A percentile compares a stretch with the other conserved stretches of the same genome.
phyloP scores from a whole-genome alignment of 2,797 vertebrate genomes.

The Basileuterus tristriatus region DNA sequence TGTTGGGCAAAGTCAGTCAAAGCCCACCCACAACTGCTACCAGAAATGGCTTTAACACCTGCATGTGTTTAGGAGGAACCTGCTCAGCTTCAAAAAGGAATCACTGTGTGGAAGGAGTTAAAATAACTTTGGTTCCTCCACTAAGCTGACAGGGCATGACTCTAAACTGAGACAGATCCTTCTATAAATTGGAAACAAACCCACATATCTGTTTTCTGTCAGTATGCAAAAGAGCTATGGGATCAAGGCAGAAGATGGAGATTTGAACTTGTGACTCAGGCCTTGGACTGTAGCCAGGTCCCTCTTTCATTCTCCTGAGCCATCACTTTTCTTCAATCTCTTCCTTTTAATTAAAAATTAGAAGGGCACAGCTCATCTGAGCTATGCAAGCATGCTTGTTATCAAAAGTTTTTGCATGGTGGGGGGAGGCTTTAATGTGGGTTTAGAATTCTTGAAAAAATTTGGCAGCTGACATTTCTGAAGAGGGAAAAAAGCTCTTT shows the following conservation, averaged over 20 bases:
- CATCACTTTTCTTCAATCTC: slow-evolving; percentile 38
- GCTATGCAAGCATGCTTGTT: background rate
- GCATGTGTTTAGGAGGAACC: background rate
- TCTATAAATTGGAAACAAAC: slow-evolving; percentile 41
- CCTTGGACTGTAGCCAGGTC: slow-evolving; percentile 27
- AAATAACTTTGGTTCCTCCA: background rate
- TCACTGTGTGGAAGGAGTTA: background rate
- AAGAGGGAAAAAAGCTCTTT: slow-evolving; percentile 10
- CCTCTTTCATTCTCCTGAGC: slow-evolving; percentile 31
- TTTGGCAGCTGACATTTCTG: slow-evolving; percentile 43
- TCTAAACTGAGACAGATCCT: slow-evolving; percentile 15
- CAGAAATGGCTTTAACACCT: background rate
- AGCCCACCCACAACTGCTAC: background rate
- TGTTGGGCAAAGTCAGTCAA: background rate
- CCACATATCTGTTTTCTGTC: slow-evolving; percentile 2
- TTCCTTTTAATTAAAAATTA: slow-evolving; percentile 61
- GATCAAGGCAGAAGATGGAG: slow-evolving; percentile 23
- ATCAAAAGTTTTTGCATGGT: slow-evolving; percentile 19
- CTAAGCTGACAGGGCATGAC: background rate
- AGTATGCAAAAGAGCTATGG: slow-evolving; percentile 20
- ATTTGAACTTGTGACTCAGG: slow-evolving; percentile 59
- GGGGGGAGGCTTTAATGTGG: slow-evolving; percentile 33
- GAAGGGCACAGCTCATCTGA: background rate
- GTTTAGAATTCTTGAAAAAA: slow-evolving; percentile 52
- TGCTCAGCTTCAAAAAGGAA: background rate